A percentile compares a stretch with the other conserved stretches of the same genome.
Evolutionary conservation across 2,113 vertebrate genomes (phyloP).

Genomic region (Brachypodius melanocephalos): DNA sequence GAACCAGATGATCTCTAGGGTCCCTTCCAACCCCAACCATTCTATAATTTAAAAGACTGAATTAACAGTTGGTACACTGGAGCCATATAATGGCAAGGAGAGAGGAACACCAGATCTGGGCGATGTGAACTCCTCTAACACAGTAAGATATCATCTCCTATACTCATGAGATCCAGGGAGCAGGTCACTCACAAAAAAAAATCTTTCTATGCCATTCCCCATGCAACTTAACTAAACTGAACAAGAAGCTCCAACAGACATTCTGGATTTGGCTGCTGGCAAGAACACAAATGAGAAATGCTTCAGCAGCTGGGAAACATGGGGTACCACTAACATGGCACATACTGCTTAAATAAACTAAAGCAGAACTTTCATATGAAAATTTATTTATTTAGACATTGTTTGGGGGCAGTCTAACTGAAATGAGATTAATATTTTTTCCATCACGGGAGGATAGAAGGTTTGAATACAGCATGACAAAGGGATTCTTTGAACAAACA

Average conservation of each 20-base stretch:
- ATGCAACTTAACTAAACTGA: not conserved
- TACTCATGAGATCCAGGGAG: not conserved
- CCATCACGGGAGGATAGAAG: not conserved
- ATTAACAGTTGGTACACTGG: not conserved
- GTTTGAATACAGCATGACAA: not conserved
- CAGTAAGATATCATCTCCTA: not conserved
- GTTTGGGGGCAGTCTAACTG: not conserved
- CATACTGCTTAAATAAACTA: not conserved
- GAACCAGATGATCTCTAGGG: not conserved
- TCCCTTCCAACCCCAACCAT: not conserved
- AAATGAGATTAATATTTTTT: not conserved
- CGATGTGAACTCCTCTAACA: not conserved
- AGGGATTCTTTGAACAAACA: not conserved
- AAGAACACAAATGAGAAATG: constrained; percentile 35
- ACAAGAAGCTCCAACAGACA: not conserved
- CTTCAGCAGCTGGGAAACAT: not conserved
- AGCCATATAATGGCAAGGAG: not conserved
- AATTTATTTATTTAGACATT: not conserved
- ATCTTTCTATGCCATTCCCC: not conserved
- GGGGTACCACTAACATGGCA: not conserved
- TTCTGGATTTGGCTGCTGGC: constrained; percentile 35
- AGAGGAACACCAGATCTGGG: not conserved
- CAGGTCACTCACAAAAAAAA: not conserved
- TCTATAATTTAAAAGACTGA: not conserved
- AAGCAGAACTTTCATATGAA: not conserved